Percentiles rank a stretch among this genome's conserved stretches.
phyloP scores from a whole-genome alignment of 1,140 invertebrate genomes.

The Drosophila malerkotliana region DNA sequence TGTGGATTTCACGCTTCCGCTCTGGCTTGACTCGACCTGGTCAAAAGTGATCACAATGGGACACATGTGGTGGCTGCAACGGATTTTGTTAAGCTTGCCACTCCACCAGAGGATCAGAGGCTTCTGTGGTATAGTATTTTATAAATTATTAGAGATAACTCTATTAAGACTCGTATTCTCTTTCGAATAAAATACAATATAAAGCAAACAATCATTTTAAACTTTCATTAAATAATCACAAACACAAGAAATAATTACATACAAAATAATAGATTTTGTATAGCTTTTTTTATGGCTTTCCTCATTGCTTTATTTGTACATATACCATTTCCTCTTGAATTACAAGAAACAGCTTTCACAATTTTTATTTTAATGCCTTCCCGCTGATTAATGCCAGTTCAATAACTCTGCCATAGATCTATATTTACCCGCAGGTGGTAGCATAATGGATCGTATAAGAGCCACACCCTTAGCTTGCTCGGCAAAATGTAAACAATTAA shows the following conservation, averaged over 20 bases:
- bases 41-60: conserved; percentile 29
- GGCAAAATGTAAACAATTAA: conserved; percentile 50
- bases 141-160: too few species aligned
- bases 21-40: conserved; percentile 21
- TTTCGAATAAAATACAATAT: too few species aligned
- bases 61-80: conserved; percentile 24
- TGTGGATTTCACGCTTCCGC: conserved; percentile 45
- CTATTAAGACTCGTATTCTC: too few species aligned
- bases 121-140: conserved; percentile 12
- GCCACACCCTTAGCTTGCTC: conserved; percentile 40
- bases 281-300: neutral
- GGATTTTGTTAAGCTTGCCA: neutral
- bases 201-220: neutral
- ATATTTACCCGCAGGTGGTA: conserved; percentile 16
- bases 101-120: neutral
- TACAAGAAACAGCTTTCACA: conserved; percentile 9
- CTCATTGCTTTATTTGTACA: neutral
- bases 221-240: too few species aligned
- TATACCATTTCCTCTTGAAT: neutral
- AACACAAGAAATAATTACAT: neutral
- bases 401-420: conserved; percentile 19
- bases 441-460: conserved; percentile 22
- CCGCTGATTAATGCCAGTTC: conserved; percentile 21
- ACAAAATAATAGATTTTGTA: neutral
- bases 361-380: neutral